Evolutionary conservation across 2,113 vertebrate species (phyloP).

Genomic region (Tetraodon nigroviridis): DNA sequence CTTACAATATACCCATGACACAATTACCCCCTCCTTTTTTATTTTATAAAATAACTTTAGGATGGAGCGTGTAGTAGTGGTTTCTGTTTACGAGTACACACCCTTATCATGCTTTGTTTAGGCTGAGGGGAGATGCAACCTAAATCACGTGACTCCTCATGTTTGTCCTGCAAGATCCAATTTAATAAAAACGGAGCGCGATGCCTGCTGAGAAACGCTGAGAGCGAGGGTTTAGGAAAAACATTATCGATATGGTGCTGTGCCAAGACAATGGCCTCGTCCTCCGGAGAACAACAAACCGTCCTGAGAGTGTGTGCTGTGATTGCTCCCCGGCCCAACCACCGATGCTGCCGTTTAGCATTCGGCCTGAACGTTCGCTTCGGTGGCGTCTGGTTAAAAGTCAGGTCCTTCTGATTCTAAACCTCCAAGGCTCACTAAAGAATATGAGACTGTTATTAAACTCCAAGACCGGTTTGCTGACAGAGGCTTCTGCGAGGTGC

Average conservation of each 20-base stretch:
- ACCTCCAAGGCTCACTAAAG: constrained; percentile 49
- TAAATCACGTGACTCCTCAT: background rate
- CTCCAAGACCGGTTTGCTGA: constrained; percentile 61
- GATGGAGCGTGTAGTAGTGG: constrained; percentile 29
- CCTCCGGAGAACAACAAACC: constrained; percentile 48
- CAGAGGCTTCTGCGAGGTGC: constrained; percentile 46
- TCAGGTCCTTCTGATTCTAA: constrained; percentile 55
- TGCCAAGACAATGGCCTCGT: constrained; percentile 30
- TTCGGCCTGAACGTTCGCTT: constrained; percentile 52
- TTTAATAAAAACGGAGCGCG: constrained; percentile 31
- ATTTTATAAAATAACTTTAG: constrained; percentile 30
- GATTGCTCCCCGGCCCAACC: constrained; percentile 49
- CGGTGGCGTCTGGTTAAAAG: constrained; percentile 64
- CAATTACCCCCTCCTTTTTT: constrained; percentile 72
- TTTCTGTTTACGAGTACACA: constrained; percentile 11
- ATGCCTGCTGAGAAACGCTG: constrained; percentile 21
- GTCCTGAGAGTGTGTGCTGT: constrained; percentile 50
- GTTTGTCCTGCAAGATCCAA: constrained; percentile 21
- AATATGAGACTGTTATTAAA: constrained; percentile 66
- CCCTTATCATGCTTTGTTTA: constrained; percentile 2
- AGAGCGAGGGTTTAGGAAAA: constrained; percentile 28
- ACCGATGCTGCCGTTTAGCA: constrained; percentile 43
- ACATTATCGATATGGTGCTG: constrained; percentile 12
- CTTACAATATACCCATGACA: constrained; percentile 88
- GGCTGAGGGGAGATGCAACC: background rate